Evolutionary conservation across 2,113 vertebrate genomes (phyloP).

Genomic region (Tetrax tetrax): DNA sequence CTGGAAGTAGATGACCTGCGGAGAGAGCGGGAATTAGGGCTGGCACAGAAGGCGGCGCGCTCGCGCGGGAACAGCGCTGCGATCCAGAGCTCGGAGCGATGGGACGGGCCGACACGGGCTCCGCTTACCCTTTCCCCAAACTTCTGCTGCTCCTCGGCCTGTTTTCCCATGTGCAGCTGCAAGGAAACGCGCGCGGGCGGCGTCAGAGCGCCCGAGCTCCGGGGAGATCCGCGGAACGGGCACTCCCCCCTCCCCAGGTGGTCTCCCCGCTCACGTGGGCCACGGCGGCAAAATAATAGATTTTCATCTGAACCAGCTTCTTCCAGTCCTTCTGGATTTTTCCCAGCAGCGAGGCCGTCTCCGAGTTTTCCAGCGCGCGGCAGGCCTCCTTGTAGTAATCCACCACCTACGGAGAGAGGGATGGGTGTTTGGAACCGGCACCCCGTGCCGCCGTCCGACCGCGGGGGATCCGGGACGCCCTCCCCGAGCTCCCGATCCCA

Average conservation of each 20-base stretch:
- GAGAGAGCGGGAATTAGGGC: neutral
- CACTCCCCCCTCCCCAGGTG: too few relatives aligned
- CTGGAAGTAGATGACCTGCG: conserved; percentile 93
- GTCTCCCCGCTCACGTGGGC: conserved; percentile 84
- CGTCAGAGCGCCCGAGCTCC: neutral
- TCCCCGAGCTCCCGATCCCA: too few relatives aligned
- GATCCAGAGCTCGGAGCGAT: accelerated
- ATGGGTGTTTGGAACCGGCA: accelerated
- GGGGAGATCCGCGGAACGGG: too few relatives aligned
- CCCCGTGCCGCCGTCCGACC: too few relatives aligned
- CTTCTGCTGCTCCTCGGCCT: conserved; percentile 98
- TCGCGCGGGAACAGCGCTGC: neutral
- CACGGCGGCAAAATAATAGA: conserved; percentile 93
- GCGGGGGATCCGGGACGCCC: too few relatives aligned
- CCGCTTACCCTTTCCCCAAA: conserved; percentile 88
- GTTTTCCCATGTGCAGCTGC: conserved; percentile 98
- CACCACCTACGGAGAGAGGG: conserved; percentile 80
- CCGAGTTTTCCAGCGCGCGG: conserved; percentile 92
- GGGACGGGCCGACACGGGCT: accelerated
- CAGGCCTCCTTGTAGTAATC: conserved; percentile 99
- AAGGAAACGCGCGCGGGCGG: neutral
- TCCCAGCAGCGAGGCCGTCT: conserved; percentile 92
- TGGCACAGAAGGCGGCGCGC: neutral
- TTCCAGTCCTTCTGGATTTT: conserved; percentile 99
- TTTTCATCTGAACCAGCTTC: conserved; percentile 98